Evolutionary conservation across 2,797 vertebrate species (phyloP).

Genomic region (Glossophaga mutica): DNA sequence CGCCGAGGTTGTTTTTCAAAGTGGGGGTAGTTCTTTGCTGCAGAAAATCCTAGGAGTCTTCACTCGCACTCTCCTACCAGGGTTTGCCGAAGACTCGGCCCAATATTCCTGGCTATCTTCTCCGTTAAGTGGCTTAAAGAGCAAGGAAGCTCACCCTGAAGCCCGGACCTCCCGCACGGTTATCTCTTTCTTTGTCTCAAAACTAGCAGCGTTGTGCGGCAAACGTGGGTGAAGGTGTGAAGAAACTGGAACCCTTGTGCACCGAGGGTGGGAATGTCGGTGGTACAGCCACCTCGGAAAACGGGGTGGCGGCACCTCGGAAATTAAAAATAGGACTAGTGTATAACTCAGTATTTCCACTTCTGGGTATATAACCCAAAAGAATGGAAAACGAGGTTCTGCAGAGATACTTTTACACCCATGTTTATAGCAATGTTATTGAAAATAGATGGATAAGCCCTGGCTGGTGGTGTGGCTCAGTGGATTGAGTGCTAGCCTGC

Average conservation of each 20-base stretch:
- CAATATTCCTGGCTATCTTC: not conserved
- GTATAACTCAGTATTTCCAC: not conserved
- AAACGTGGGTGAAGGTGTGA: not conserved
- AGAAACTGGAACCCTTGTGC: not conserved
- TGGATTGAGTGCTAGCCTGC: no score
- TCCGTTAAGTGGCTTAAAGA: accelerated
- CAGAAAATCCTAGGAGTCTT: not conserved
- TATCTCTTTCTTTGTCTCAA: not conserved
- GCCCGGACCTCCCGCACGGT: not conserved
- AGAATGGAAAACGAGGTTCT: not conserved
- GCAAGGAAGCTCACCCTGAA: not conserved
- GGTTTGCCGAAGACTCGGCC: no score
- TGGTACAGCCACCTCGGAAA: not conserved
- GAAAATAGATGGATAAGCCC: no score
- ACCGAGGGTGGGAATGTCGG: not conserved
- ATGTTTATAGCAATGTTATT: not conserved
- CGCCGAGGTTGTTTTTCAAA: not conserved
- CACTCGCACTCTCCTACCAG: accelerated
- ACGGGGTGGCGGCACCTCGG: not conserved
- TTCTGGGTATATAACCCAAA: not conserved
- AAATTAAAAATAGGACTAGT: not conserved
- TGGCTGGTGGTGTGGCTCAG: no score
- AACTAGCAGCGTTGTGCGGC: not conserved
- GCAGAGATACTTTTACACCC: not conserved
- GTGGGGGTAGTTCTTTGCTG: not conserved